Evolutionary conservation across 2,113 vertebrate genomes (phyloP), one percentile per base, ranked within the genome.

Genomic region (Enhydra lutris): DNA sequence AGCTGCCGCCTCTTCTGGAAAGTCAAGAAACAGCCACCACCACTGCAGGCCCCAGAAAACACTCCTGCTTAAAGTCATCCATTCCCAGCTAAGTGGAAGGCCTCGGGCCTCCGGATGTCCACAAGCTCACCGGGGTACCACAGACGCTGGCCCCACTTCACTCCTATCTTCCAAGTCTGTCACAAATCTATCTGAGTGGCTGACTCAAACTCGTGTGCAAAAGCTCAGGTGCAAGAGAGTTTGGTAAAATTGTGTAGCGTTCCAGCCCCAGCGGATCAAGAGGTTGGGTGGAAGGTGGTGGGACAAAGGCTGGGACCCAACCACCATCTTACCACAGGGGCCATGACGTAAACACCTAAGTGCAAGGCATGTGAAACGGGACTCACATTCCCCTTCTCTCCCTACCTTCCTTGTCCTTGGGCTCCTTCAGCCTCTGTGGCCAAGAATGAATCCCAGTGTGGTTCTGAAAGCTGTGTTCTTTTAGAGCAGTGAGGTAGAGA

Each of bases 241-340:
- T 20, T 81, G 83, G 9, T n/a, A 34, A 34, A 50, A 12, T 21
- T 82, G 45, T 63, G 24, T 29, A 42, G 20, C 4, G 2, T 63
- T 31, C 57, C 14, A 26, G 7, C 10, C 82, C 13, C 42, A 26
- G 2, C 3, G 10, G 9, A 45, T 67, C 13, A 15, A 39, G 78
- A 61, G 45, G 14, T 26, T 3, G 23, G 86, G 65, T 55, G 24
- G 6, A 57, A 84, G 47, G 18, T 76, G n/a, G 45, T 24, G 36
- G 57, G 50, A 15, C 10, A 4, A 1, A 26, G 63, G 4, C 65
- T 0, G 17, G 82, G 45, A 29, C 21, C 31, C 31, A 29, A 29
- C 6, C 10, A 3, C 71, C n/a, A 3, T 0, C 14, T 69, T 39
- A 57, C 45, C 17, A 50, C 0, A 0, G 36, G 7, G 4, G 29